Conservation (phyloP, 2,888 invertebrate species). For the Aelia acuminata region DNA sequence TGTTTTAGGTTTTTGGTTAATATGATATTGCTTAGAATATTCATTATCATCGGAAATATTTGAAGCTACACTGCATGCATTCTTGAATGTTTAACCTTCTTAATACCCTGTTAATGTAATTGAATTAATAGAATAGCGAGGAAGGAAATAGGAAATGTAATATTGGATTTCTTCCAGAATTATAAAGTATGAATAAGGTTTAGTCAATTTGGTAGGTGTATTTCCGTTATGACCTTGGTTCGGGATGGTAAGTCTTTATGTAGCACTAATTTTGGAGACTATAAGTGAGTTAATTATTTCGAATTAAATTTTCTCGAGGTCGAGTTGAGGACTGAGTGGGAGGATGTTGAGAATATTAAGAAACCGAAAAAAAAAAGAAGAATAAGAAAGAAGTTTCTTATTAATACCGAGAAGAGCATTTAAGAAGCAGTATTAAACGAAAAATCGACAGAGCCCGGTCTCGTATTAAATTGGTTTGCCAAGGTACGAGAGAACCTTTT, state of each 20-base stretch:
- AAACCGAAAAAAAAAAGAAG: background rate
- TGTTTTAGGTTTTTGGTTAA: too few relatives aligned
- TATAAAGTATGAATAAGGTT: too few relatives aligned
- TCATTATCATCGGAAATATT: too few relatives aligned
- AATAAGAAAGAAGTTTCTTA: background rate
- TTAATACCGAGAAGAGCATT: background rate
- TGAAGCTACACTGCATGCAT: too few relatives aligned
- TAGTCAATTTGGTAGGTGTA: too few relatives aligned
- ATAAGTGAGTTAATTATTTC: background rate
- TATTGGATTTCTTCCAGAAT: too few relatives aligned
- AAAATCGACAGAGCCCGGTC: constrained; percentile 11
- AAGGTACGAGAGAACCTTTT: constrained; percentile 27
- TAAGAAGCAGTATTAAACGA: constrained; percentile 32
- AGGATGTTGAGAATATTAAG: background rate
- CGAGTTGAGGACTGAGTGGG: background rate
- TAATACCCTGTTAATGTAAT: too few relatives aligned
- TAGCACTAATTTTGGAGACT: background rate
- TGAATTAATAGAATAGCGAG: too few relatives aligned
- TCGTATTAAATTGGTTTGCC: constrained; percentile 24
- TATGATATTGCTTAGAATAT: too few relatives aligned
- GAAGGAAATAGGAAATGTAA: too few relatives aligned
- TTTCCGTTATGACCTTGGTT: too few relatives aligned
- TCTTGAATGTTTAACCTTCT: too few relatives aligned
- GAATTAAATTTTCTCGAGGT: background rate
- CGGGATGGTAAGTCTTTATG: background rate